Conservation (phyloP, 2,797 vertebrate species). For the Malurus splendens region DNA sequence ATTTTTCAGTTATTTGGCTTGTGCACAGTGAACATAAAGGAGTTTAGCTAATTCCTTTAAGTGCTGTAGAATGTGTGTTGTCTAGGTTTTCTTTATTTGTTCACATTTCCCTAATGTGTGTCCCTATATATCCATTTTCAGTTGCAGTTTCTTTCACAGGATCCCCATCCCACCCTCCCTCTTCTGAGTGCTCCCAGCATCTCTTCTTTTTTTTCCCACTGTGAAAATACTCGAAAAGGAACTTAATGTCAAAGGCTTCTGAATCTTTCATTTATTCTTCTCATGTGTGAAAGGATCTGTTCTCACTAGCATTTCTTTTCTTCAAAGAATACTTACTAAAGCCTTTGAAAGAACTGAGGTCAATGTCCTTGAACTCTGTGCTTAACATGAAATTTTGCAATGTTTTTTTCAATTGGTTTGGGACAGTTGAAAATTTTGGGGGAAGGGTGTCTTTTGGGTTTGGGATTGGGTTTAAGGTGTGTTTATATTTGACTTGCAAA, state of each 20-base stretch:
- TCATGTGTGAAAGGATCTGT: not conserved
- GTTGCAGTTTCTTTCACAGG: not conserved
- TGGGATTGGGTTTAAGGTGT: not conserved
- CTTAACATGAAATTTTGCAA: not conserved
- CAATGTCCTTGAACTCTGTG: not conserved
- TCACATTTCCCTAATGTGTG: not conserved
- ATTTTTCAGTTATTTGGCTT: not conserved
- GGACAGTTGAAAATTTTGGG: not conserved
- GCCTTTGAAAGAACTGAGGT: not conserved
- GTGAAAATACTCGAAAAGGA: slow-evolving; percentile 7
- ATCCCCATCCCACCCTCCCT: not conserved
- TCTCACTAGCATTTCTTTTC: slow-evolving; percentile 16
- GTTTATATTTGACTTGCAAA: not conserved
- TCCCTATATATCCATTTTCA: not conserved
- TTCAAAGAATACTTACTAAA: slow-evolving; percentile 15
- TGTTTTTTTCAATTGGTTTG: not conserved
- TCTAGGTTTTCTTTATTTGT: not conserved
- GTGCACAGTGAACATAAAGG: not conserved
- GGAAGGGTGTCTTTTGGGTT: not conserved
- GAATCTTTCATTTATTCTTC: not conserved
- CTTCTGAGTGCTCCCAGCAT: not conserved
- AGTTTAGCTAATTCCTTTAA: not conserved
- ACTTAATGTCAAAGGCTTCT: not conserved
- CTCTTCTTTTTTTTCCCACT: not conserved
- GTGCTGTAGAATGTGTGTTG: not conserved